These are phyloP conservation scores for Chanos chanos DNA, from an alignment of 2,797 vertebrate species.

Conservation along the genomic window DNA sequence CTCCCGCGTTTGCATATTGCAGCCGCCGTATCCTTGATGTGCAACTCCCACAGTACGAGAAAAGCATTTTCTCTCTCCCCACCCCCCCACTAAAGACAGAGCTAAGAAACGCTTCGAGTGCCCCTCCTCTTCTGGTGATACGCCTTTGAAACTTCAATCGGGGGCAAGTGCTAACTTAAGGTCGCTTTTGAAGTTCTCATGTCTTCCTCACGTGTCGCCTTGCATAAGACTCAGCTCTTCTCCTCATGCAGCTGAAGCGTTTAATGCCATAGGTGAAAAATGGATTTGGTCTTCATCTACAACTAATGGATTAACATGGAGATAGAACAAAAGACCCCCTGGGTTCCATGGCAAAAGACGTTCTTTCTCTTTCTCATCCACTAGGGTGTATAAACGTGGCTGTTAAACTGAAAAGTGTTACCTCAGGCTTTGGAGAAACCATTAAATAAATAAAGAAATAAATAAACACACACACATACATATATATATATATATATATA, in stretches of 20 bases:
- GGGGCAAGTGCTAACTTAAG: slow-evolving; percentile 37
- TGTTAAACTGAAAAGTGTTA: slow-evolving; percentile 37
- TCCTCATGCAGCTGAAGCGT: slow-evolving; percentile 9
- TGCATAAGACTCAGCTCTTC: slow-evolving; percentile 31
- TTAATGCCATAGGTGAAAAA: slow-evolving; percentile 45
- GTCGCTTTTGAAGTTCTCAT: slow-evolving; percentile 45
- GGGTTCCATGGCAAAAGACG: slow-evolving; percentile 33
- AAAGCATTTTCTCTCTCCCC: slow-evolving; percentile 46
- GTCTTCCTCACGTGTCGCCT: slow-evolving; percentile 32
- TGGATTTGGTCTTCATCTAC: slow-evolving; percentile 43
- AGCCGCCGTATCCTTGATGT: slow-evolving; percentile 39
- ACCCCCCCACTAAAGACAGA: slow-evolving; percentile 27
- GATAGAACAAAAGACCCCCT: slow-evolving; percentile 43
- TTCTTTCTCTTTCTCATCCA: slow-evolving; percentile 26
- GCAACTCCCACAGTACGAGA: slow-evolving; percentile 27
- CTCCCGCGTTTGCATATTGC: slow-evolving; percentile 57
- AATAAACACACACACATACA: no score
- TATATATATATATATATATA: no score
- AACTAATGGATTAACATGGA: slow-evolving; percentile 50
- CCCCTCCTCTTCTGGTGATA: slow-evolving; percentile 21
- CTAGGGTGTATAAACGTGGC: slow-evolving; percentile 41
- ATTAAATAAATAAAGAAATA: not conserved
- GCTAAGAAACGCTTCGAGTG: slow-evolving; percentile 11
- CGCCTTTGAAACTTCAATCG: slow-evolving; percentile 44
- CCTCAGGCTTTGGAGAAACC: slow-evolving; percentile 1